Evolutionary conservation across 2,113 vertebrate species (phyloP).

Genomic region (Mormyrus iriodes): DNA sequence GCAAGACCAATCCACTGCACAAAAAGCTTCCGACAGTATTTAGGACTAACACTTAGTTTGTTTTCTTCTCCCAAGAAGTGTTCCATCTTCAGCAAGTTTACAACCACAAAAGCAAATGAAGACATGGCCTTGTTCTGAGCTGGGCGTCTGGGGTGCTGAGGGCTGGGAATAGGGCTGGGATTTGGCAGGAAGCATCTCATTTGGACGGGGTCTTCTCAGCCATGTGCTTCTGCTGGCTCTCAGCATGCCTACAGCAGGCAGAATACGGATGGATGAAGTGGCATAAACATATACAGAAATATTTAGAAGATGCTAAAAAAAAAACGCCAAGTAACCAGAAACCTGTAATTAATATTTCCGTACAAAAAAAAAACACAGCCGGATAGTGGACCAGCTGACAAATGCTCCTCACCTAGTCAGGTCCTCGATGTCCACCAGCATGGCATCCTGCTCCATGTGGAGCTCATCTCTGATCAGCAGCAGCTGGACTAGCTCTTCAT

Average conservation of each 20-base stretch:
- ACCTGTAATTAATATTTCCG: background rate
- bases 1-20: conserved; percentile 88
- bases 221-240: conserved; percentile 98
- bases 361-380: conserved; percentile 1
- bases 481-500: conserved; percentile 96
- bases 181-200: conserved; percentile 56
- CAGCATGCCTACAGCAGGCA: conserved; percentile 74
- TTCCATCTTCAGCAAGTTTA: conserved; percentile 58
- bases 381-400: background rate
- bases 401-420: conserved; percentile 78
- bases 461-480: conserved; percentile 92
- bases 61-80: conserved; percentile 54
- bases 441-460: conserved; percentile 96
- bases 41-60: conserved; percentile 75
- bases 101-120: conserved; percentile 77
- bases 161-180: background rate
- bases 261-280: background rate
- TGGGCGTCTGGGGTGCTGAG: conserved; percentile 27
- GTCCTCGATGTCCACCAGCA: conserved; percentile 98
- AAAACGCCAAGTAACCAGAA: background rate
- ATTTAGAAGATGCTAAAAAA: background rate
- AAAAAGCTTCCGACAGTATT: conserved; percentile 83
- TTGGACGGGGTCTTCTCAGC: conserved; percentile 91
- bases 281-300: background rate
- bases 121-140: conserved; percentile 53